Evolutionary conservation across 1,140 invertebrate species (phyloP).

Genomic region (Pemphigus obesinymphae): DNA sequence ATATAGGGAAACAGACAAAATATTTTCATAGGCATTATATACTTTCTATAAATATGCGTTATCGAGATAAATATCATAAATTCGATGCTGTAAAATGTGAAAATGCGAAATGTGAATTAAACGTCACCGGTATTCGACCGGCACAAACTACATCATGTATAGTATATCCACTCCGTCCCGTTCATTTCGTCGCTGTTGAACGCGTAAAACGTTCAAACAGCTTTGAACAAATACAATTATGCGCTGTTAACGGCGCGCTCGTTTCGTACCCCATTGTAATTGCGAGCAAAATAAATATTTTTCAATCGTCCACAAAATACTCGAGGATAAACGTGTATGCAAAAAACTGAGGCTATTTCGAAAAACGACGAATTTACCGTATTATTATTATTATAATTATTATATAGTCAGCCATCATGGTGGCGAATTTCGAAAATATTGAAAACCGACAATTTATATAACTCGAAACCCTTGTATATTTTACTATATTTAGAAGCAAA

Average conservation of each 20-base stretch:
- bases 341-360: background rate
- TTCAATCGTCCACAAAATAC: background rate
- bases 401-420: no score
- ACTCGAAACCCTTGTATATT: no score
- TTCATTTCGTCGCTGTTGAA: background rate
- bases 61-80: no score
- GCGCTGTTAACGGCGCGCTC: background rate
- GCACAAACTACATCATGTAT: background rate
- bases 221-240: conserved; percentile 4
- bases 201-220: background rate
- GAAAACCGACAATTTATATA: no score
- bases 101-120: background rate
- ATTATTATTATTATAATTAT: no score
- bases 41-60: no score
- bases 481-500: no score
- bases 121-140: background rate
- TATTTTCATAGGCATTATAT: no score
- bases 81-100: background rate
- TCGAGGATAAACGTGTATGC: background rate
- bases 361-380: no score
- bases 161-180: background rate
- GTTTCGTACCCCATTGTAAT: background rate
- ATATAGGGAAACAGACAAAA: no score
- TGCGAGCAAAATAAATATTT: conserved; percentile 11
- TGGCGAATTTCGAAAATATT: no score